A percentile compares a stretch with the other conserved stretches of the same genome.
phyloP scores from a whole-genome alignment of 1,140 invertebrate species.

The Bicyclus anynana region DNA sequence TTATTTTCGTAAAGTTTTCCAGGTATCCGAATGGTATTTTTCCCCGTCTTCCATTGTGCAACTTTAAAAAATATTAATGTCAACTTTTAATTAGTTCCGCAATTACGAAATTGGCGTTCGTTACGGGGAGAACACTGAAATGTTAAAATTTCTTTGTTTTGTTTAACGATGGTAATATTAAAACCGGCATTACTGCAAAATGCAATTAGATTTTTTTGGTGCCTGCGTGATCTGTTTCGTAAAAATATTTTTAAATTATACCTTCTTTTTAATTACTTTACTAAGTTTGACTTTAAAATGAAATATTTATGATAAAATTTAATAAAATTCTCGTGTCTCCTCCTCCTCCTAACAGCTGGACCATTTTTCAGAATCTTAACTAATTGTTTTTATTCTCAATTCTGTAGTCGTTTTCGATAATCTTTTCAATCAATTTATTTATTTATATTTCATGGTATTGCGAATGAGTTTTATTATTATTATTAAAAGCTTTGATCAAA shows the following conservation, averaged over 20 bases:
- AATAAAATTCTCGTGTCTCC: no score
- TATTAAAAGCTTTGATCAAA: no score
- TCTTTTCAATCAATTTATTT: no score
- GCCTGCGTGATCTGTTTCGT: background rate
- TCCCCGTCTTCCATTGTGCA: background rate
- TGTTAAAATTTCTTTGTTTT: background rate
- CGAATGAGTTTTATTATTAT: no score
- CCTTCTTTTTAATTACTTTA: no score
- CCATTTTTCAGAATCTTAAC: no score
- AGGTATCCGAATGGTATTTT: background rate
- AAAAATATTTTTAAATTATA: background rate
- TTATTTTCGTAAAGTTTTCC: background rate
- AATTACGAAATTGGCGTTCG: background rate
- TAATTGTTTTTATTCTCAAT: no score
- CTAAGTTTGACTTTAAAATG: no score
- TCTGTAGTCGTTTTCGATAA: no score
- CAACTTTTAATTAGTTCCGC: conserved; percentile 5
- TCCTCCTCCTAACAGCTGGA: no score
- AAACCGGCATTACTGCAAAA: background rate
- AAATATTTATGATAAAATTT: no score
- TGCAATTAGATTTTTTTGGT: background rate
- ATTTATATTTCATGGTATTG: no score
- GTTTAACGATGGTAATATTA: background rate
- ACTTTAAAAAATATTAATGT: background rate
- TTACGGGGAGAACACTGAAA: background rate